Evolutionary conservation across 2,888 invertebrate species (phyloP).

Genomic region (Epinotia brunnichana): DNA sequence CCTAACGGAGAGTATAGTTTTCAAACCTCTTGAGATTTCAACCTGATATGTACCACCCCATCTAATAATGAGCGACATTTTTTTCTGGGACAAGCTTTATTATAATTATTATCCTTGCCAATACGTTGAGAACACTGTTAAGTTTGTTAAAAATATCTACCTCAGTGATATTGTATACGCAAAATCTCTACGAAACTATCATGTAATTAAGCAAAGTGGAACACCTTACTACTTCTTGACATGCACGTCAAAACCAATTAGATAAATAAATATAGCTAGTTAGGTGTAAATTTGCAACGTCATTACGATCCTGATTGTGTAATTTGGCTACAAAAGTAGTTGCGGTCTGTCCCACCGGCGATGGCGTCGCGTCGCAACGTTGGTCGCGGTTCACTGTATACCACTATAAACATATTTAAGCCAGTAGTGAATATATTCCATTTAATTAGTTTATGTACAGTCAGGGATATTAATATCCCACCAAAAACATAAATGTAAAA

Average conservation of each 20-base stretch:
- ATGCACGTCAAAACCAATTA: constrained; percentile 27
- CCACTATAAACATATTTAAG: neutral
- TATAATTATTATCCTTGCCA: no score
- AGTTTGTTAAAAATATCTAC: neutral
- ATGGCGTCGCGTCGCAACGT: neutral
- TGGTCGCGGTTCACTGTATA: neutral
- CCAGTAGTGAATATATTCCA: neutral
- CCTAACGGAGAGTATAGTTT: no score
- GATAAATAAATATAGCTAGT: constrained; percentile 2
- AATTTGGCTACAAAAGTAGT: constrained; percentile 20
- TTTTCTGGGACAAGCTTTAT: no score
- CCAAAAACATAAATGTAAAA: no score
- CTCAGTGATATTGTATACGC: no score
- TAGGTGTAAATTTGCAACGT: constrained; percentile 6
- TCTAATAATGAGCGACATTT: no score
- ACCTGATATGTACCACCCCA: no score
- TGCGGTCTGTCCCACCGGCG: constrained; percentile 11
- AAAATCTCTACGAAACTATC: neutral
- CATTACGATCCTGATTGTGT: constrained; percentile 22
- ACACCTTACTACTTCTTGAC: neutral
- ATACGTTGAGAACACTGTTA: no score
- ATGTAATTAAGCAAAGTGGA: neutral
- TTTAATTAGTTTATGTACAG: neutral
- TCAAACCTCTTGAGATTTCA: no score
- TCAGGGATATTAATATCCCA: no score